Evolutionary conservation across 53 echinoderm and acorn worm genomes (phyloP).

Genomic region (Stichopus horrens): DNA sequence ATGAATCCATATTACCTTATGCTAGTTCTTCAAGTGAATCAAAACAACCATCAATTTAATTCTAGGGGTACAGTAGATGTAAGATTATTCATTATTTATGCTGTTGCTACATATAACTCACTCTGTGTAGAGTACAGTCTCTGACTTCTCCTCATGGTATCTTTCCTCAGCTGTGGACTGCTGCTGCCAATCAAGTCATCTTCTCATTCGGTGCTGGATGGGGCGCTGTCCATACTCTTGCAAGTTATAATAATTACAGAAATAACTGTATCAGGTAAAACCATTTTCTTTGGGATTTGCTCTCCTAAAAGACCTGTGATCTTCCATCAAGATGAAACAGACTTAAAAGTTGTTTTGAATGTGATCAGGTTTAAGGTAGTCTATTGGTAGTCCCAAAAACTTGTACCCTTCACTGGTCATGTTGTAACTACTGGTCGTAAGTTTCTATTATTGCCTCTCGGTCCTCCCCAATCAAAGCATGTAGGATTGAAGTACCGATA

Average conservation of each 20-base stretch:
- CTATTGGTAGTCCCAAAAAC: no score
- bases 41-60: not conserved
- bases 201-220: slow-evolving; percentile 84
- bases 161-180: slow-evolving; percentile 69
- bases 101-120: no score
- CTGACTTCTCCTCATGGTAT: not conserved
- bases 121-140: no score
- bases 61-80: not conserved
- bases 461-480: no score
- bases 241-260: slow-evolving; percentile 83
- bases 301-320: no score
- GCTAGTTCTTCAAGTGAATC: not conserved
- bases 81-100: not conserved
- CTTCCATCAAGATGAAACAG: no score
- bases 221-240: slow-evolving; percentile 81
- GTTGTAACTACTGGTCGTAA: no score
- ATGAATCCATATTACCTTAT: not conserved
- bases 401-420: no score
- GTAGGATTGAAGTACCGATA: no score
- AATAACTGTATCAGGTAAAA: slow-evolving; percentile 75
- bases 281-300: not conserved
- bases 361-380: no score
- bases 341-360: no score
- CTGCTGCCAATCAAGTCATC: slow-evolving; percentile 95
- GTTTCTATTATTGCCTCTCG: no score